Conservation (phyloP, 2,888 invertebrate species). For the Zygogramma bicolorata region DNA sequence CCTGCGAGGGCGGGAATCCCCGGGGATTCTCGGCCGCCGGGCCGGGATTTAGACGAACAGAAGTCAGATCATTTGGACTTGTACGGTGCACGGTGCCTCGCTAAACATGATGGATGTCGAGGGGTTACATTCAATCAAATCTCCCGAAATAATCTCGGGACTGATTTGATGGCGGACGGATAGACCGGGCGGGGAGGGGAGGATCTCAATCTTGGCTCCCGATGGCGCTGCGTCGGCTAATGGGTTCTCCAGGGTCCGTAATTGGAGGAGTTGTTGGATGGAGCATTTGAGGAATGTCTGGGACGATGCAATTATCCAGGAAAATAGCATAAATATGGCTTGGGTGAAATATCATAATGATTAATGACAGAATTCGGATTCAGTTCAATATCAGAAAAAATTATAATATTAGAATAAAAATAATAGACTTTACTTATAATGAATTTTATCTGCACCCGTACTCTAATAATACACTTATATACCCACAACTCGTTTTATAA, state of each 20-base stretch:
- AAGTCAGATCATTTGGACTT: slow-evolving; percentile 60
- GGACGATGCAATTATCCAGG: no score
- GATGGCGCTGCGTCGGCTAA: slow-evolving; percentile 38
- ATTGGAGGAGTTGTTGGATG: slow-evolving; percentile 30
- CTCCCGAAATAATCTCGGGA: slow-evolving; percentile 58
- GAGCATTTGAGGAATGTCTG: slow-evolving; percentile 5
- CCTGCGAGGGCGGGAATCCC: slow-evolving; percentile 44
- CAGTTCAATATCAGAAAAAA: no score
- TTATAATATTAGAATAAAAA: no score
- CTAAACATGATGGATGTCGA: slow-evolving; percentile 61
- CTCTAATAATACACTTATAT: no score
- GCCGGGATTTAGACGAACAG: slow-evolving; percentile 58
- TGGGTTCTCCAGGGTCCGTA: slow-evolving; percentile 42
- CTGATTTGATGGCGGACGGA: slow-evolving; percentile 57
- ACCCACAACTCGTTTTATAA: no score
- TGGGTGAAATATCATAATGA: no score
- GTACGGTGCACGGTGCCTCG: slow-evolving; percentile 57
- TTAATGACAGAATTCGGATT: no score
- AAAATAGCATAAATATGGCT: no score
- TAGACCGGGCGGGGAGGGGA: slow-evolving; percentile 39
- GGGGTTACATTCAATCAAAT: slow-evolving; percentile 61
- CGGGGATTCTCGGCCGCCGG: slow-evolving; percentile 48
- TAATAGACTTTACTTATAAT: no score
- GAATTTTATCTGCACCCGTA: no score
- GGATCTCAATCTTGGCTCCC: slow-evolving; percentile 43